phyloP scores from a whole-genome alignment of 1,140 invertebrate species.

The Hylaeus volcanicus region DNA sequence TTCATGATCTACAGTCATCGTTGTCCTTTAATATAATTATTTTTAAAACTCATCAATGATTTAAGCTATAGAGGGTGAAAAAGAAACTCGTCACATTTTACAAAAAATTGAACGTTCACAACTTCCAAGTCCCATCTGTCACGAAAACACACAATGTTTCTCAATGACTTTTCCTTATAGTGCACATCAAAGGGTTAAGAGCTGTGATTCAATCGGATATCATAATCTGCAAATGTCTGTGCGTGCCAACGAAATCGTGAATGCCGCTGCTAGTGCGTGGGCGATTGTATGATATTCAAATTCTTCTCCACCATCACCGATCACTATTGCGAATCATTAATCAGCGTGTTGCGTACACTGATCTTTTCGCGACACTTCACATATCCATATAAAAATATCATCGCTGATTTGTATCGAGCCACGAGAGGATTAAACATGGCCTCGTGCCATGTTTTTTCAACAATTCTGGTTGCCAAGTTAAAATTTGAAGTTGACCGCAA shows the following conservation, averaged over 20 bases:
- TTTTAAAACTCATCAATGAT: too few relatives aligned
- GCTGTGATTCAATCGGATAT: slow-evolving; percentile 19
- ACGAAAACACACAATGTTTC: neutral
- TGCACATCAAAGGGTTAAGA: neutral
- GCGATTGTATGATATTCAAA: slow-evolving; percentile 23
- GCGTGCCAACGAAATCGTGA: slow-evolving; percentile 64
- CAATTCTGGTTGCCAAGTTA: neutral
- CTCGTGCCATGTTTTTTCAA: neutral
- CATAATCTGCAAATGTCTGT: slow-evolving; percentile 44
- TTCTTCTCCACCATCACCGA: slow-evolving; percentile 8
- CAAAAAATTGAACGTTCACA: too few relatives aligned
- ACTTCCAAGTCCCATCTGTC: too few relatives aligned
- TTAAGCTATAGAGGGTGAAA: too few relatives aligned
- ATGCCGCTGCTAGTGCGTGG: slow-evolving; percentile 20
- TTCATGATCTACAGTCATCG: too few relatives aligned
- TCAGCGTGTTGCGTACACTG: neutral
- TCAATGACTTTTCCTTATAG: neutral
- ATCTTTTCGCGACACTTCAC: neutral
- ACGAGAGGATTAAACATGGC: neutral
- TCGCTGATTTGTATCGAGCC: slow-evolving; percentile 24
- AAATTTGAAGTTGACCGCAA: too few relatives aligned
- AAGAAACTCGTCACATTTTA: too few relatives aligned
- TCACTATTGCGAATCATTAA: neutral
- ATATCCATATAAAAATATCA: neutral
- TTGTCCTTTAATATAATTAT: too few relatives aligned